phyloP scores from a whole-genome alignment of 2,797 vertebrate species.

The Micrastur ruficollis region DNA sequence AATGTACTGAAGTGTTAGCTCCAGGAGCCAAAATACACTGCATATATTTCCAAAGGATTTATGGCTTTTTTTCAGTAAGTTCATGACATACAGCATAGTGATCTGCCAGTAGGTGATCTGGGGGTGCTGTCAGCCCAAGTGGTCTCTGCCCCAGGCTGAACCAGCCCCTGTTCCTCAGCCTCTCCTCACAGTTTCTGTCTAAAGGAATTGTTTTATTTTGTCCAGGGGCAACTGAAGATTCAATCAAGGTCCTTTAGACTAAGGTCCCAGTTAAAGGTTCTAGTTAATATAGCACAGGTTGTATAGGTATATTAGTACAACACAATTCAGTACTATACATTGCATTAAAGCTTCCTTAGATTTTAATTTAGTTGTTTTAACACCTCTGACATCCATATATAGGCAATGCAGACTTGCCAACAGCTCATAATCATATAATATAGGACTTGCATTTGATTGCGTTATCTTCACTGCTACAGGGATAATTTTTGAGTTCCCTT shows the following conservation, averaged over 20 bases:
- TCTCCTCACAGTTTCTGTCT: background rate
- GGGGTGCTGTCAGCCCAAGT: background rate
- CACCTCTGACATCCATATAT: background rate
- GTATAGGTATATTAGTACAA: background rate
- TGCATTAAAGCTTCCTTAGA: background rate
- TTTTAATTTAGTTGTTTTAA: background rate
- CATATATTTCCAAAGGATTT: background rate
- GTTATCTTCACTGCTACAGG: background rate
- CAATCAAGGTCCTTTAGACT: background rate
- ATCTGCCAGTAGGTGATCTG: background rate
- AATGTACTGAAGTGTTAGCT: background rate
- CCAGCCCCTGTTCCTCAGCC: background rate
- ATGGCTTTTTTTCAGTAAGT: background rate
- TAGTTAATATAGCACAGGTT: background rate
- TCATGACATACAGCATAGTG: background rate
- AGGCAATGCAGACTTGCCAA: background rate
- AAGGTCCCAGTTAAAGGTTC: background rate
- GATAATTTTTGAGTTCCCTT: background rate
- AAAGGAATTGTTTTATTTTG: background rate
- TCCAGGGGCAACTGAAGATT: background rate
- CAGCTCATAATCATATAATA: background rate
- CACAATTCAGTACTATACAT: background rate
- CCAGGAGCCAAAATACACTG: background rate
- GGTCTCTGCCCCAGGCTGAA: background rate
- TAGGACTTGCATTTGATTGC: background rate